phyloP scores from a whole-genome alignment of 1,140 invertebrate species.

The Drosophila santomea region DNA sequence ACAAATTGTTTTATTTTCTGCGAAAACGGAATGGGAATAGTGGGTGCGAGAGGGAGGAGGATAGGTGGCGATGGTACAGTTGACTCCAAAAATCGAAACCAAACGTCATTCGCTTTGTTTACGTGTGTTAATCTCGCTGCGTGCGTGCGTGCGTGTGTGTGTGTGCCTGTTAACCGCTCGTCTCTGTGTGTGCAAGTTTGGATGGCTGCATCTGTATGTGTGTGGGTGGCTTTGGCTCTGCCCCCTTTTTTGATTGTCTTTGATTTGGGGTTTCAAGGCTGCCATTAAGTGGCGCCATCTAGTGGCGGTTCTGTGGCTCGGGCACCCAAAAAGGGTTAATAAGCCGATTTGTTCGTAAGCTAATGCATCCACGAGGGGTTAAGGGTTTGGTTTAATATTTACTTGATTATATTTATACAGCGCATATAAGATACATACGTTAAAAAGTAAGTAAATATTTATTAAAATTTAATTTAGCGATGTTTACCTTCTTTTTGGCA shows the following conservation, averaged over 20 bases:
- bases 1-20: conserved; percentile 16
- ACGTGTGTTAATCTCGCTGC: conserved; percentile 29
- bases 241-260: background rate
- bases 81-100: conserved; percentile 36
- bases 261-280: conserved; percentile 9
- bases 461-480: background rate
- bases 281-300: background rate
- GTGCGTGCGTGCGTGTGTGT: background rate
- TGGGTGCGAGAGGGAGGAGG: background rate
- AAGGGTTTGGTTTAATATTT: background rate
- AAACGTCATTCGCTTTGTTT: conserved; percentile 43
- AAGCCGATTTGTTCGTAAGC: background rate
- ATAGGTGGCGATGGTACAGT: conserved; percentile 26
- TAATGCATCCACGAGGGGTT: background rate
- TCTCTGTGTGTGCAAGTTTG: background rate
- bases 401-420: no score
- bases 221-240: conserved; percentile 1
- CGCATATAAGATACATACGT: no score
- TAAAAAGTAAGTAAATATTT: no score
- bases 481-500: no score
- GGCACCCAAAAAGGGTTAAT: background rate
- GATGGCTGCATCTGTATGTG: background rate
- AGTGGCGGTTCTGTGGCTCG: background rate
- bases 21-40: conserved; percentile 6
- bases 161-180: background rate